Evolutionary conservation across 2,113 vertebrate genomes (phyloP), one percentile per base, ranked within the genome.

Genomic region (Platysteira castanea): DNA sequence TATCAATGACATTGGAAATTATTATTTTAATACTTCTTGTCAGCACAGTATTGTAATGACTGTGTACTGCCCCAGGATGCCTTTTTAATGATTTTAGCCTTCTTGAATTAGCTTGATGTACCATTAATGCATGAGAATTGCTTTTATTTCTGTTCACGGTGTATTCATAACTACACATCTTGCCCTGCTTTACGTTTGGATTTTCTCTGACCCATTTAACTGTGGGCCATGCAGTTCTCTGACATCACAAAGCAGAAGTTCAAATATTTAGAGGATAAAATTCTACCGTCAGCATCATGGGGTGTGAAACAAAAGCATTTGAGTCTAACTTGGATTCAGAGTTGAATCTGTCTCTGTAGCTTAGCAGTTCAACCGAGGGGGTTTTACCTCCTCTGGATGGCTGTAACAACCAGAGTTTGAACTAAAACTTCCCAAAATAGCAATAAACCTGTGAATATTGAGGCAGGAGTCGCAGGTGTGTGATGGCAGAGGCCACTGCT

Each of bases 21-120:
- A 98, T 96, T 97, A 97, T 97, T 97, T 97, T 97, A 98, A 98
- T 93, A n/a, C 68, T 80, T 83, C 81, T 91, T 92, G 64, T 96
- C 96, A 68, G 95, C 80, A 31, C 84, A 71, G 89, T 65, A 46
- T 95, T 96, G 68, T 89, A 84, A 64, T 92, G 93, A 93, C 95
- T 87, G 88, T 41, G 74, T 84, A 90, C 89, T 98, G 98, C 98
- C 98, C 96, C 96, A 91, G 98, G 98, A 97, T 97, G 89, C 97
- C 53, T 93, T 90, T 52, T 78, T 97, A 97, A 98, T 95, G 97
- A 92, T 95, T 95, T 90, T 69, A 91, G 96, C 97, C 97, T 96
- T 96, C 96, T 96, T 96, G 95, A 97, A 96, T 98, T 98, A 98
- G 97, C 90, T 90, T 91, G 95, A 97, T 96, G 97, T 97, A 95